These are phyloP conservation scores for Polyploca ridens DNA, from an alignment of 2,888 invertebrate species.

Conservation along the genomic window DNA sequence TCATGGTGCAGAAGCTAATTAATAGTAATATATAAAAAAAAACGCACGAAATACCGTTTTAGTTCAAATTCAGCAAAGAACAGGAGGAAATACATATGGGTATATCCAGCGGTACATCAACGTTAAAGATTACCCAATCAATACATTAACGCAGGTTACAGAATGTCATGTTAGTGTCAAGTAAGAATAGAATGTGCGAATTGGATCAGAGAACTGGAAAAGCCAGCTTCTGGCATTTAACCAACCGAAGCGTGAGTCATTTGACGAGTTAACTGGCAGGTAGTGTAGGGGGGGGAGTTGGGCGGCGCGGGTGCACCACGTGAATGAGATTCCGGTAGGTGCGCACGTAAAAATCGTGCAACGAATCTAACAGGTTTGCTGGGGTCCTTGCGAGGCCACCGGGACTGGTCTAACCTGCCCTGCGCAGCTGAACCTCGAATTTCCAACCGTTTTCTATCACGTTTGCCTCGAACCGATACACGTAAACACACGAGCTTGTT, in stretches of 20 bases:
- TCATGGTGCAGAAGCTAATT: no score
- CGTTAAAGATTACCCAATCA: slow-evolving; percentile 29
- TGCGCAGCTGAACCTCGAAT: slow-evolving; percentile 80
- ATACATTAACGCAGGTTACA: slow-evolving; percentile 37
- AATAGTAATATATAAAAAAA: no score
- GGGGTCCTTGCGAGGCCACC: slow-evolving; percentile 83
- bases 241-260: slow-evolving; percentile 80
- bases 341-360: slow-evolving; percentile 85
- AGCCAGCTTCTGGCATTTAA: slow-evolving; percentile 81
- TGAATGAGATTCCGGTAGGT: slow-evolving; percentile 84
- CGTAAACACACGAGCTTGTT: slow-evolving; percentile 56
- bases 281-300: slow-evolving; percentile 58
- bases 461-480: slow-evolving; percentile 64
- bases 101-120: background rate
- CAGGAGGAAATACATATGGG: no score
- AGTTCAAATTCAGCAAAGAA: slow-evolving; percentile 8
- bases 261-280: slow-evolving; percentile 81
- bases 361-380: slow-evolving; percentile 85
- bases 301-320: slow-evolving; percentile 68
- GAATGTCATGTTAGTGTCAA: slow-evolving; percentile 47
- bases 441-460: slow-evolving; percentile 79
- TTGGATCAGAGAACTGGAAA: slow-evolving; percentile 81
- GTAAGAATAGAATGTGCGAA: slow-evolving; percentile 73
- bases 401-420: slow-evolving; percentile 85
- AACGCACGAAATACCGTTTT: background rate